A percentile compares a stretch with the other conserved stretches of the same genome.
Conservation (phyloP, 2,888 invertebrate species). For the Drosophila trichaetosa region DNA sequence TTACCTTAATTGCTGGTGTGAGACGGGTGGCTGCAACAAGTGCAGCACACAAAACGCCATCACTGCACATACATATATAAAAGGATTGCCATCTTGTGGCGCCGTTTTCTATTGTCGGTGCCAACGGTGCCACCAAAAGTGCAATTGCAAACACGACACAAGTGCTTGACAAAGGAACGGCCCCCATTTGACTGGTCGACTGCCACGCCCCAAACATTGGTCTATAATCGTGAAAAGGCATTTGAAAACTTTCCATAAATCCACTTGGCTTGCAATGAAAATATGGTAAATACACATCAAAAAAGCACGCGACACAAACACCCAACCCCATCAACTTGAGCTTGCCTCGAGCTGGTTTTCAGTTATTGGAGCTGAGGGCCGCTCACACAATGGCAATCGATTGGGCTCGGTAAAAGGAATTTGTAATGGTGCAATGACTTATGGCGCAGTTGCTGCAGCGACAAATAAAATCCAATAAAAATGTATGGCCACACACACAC, state of each 20-base stretch:
- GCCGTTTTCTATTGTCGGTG: background rate
- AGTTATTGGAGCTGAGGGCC: constrained; percentile 13
- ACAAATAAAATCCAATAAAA: constrained; percentile 63
- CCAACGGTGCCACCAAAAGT: constrained; percentile 38
- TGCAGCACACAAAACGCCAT: constrained; percentile 32
- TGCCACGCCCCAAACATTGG: constrained; percentile 30
- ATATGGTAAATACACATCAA: constrained; percentile 41
- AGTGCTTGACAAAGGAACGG: constrained; percentile 4
- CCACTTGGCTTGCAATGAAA: constrained; percentile 55
- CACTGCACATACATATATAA: constrained; percentile 8
- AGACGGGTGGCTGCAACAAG: constrained; percentile 30
- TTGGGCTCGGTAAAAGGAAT: constrained; percentile 63
- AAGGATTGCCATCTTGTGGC: constrained; percentile 25
- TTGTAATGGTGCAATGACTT: constrained; percentile 78
- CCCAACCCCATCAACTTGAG: constrained; percentile 14
- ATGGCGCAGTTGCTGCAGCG: constrained; percentile 60
- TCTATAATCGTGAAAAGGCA: constrained; percentile 48
- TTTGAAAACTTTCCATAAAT: constrained; percentile 71
- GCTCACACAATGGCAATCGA: constrained; percentile 68
- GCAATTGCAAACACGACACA: constrained; percentile 39
- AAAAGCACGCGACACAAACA: constrained; percentile 54
- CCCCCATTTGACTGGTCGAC: background rate
- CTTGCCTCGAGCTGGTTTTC: constrained; percentile 22
- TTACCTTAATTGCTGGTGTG: constrained; percentile 43
- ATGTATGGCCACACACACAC: constrained; percentile 29